Evolutionary conservation across 2,113 vertebrate species (phyloP).

Genomic region (Chlamydotis undulata): DNA sequence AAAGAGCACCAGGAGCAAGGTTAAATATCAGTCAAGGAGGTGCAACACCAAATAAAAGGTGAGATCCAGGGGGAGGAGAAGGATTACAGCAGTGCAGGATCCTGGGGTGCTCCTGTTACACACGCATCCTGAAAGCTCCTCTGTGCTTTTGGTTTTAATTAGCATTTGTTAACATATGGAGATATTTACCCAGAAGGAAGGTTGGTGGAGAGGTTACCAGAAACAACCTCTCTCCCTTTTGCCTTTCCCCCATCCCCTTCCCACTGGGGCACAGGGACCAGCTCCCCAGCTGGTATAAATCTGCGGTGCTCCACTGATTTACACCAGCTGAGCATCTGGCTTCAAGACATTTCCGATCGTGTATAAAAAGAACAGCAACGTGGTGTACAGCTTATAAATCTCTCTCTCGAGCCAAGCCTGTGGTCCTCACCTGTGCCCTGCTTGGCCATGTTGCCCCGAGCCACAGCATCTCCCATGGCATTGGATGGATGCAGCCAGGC

Average conservation of each 20-base stretch:
- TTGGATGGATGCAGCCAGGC: not conserved
- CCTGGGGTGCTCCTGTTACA: slow-evolving; percentile 47
- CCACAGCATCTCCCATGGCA: not conserved
- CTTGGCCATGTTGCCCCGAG: accelerated
- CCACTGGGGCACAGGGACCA: not conserved
- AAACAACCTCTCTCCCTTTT: slow-evolving; percentile 18
- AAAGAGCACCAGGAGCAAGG: slow-evolving; percentile 22
- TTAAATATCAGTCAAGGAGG: slow-evolving; percentile 14
- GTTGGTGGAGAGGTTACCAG: slow-evolving; percentile 32
- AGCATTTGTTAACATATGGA: slow-evolving; percentile 66
- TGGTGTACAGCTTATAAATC: not conserved
- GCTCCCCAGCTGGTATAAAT: slow-evolving; percentile 53
- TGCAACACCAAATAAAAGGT: slow-evolving; percentile 47
- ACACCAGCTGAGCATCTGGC: slow-evolving; percentile 60
- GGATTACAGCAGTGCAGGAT: slow-evolving; percentile 22
- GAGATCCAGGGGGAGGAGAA: slow-evolving; percentile 33
- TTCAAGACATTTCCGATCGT: slow-evolving; percentile 40
- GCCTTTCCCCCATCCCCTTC: not conserved
- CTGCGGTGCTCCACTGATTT: slow-evolving; percentile 40
- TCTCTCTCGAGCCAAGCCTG: not conserved
- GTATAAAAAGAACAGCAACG: slow-evolving; percentile 18
- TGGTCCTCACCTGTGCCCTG: not conserved
- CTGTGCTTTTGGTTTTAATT: slow-evolving; percentile 62
- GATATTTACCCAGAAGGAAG: slow-evolving; percentile 59
- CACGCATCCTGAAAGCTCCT: not conserved